Base-by-base conservation (phyloP, 2,113 vertebrate genomes). In the Cranoglanis bouderius region DNA sequence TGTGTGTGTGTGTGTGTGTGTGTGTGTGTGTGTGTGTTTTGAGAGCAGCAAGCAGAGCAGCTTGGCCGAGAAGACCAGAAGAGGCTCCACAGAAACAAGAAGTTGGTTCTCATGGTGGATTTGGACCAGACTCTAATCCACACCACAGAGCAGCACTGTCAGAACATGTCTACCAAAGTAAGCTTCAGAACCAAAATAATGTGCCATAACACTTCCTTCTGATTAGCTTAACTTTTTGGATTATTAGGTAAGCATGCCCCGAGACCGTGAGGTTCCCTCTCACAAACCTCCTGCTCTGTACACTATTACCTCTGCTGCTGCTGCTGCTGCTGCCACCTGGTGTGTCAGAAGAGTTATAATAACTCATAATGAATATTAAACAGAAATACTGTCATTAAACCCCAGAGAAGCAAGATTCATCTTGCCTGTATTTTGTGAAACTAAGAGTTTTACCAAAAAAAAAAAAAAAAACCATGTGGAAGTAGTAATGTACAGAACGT, bases 91-190 rank as follows among this genome's bases (percentile, higher is more conserved):
- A 94, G 97, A 51, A 98, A 97, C 93, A 96, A 95, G 67, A 99
- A 99, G 88, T 93, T 99, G 53, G 98, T 99, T 75, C 97, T 99
- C 19, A 99, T 99, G 98, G 98, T 99, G 84, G 98, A 99, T 91
- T 93, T 99, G 95, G 98, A 99, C 93, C 98, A 99, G 96, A 99
- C 98, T 0, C 92, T 99, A 89, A 99, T 99, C 92, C 98, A 99
- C 93, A 99, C 98, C 1, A 99, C 98, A 0, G 98, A 99, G 86
- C 97, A 98, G 92, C 97, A 97, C 92, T 98, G 96, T 92, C 97
- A 96, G 78, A 96, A 97, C 57, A 97, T 99, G 97, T 98, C 98
- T 74, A 98, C 97, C 89, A 98, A 97, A 94, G 98, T 99, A 92
- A 87, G 57, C 21, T 16, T 32, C 29, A 6, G 6, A 38, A 65